Evolutionary conservation across 2,797 vertebrate species (phyloP).

Genomic region (Acanthurus leucopareius): DNA sequence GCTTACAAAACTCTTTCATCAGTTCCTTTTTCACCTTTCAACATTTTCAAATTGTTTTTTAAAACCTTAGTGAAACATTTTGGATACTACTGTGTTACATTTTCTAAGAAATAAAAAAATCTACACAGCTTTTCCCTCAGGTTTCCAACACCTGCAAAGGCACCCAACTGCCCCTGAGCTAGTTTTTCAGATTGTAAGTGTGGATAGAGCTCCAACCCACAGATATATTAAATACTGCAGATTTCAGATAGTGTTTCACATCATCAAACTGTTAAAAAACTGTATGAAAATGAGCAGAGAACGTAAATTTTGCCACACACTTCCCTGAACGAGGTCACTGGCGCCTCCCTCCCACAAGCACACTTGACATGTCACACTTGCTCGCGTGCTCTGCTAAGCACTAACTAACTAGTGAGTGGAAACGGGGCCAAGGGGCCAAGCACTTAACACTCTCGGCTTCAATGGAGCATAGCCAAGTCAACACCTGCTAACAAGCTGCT

Average conservation of each 20-base stretch:
- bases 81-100: background rate
- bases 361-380: conserved; percentile 70
- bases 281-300: conserved; percentile 14
- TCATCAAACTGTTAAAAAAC: no score
- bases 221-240: background rate
- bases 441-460: conserved; percentile 77
- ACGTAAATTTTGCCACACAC: conserved; percentile 29
- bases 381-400: conserved; percentile 57
- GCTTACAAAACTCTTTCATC: background rate
- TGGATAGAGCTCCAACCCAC: background rate
- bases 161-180: background rate
- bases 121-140: background rate
- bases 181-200: background rate
- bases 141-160: background rate
- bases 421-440: conserved; percentile 73
- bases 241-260: no score
- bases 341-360: conserved; percentile 37
- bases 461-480: conserved; percentile 78
- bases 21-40: background rate
- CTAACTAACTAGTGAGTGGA: conserved; percentile 76
- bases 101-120: background rate
- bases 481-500: conserved; percentile 82
- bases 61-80: background rate
- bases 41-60: background rate
- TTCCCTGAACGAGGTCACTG: conserved; percentile 44